Base-by-base conservation (phyloP, 2,797 vertebrate genomes). In the Sebastes taczanowskii region DNA sequence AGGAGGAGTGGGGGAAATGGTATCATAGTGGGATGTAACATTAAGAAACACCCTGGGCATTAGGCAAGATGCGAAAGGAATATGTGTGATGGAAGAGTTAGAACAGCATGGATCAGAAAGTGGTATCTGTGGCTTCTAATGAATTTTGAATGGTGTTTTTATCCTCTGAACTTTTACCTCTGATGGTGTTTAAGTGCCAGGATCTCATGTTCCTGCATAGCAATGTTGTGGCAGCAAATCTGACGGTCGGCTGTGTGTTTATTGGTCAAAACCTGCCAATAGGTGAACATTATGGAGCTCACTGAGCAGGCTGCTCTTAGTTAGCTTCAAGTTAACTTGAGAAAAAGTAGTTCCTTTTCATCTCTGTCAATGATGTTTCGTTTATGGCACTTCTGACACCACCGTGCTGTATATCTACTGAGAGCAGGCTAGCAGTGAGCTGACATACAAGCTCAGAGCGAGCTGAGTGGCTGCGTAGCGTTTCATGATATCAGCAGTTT, bases 141-240 rank as follows among this genome's bases (percentile, higher is more conserved):
- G 34, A 78, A 93, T 88, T 88, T 88, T 87, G 78, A 85, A 90
- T 83, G 62, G 9, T 14, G 46, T 74, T 84, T 84, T 84, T 79
- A 83, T 87, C 73, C 23, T 87, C 79, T 86, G 74, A 85, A 86
- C 77, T 83, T 82, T 22, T 73, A 29, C 68, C 42, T 83, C 63
- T 75, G 68, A 82, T 86, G 74, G 30, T 64, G 81, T 74, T 75
- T 68, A 84, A 89, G 75, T 74, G 23, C 25, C 71, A 62, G 67
- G 63, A 77, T 81, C 53, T 77, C 52, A 34, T 52, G 60, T 63
- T 82, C 35, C 59, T 27, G 46, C 34, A 63, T 30, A 25, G 20
- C 25, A 29, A 4, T 53, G 61, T 29, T 49, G 49, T 20, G 11
- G 61, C 23, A 25, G 11, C 77, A 78, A 77, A 81, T 73, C n/a